Conservation (phyloP, 2,797 vertebrate species). For the Lithobates pipiens region DNA sequence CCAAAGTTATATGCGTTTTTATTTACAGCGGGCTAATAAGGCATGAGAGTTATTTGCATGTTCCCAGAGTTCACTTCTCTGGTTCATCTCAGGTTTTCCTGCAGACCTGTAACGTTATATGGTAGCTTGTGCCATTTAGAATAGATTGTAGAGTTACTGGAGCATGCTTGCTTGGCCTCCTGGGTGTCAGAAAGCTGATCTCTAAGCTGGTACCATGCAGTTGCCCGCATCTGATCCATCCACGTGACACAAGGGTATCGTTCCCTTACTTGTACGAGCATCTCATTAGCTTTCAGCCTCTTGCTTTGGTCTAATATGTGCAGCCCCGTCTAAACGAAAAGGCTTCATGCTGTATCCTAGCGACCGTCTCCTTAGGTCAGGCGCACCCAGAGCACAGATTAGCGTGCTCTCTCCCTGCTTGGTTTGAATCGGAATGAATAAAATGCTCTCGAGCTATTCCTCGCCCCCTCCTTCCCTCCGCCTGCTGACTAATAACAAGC, state of each 20-base stretch:
- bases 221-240: conserved; percentile 55
- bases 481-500: conserved; percentile 66
- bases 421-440: conserved; percentile 70
- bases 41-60: background rate
- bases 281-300: conserved; percentile 74
- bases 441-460: conserved; percentile 37
- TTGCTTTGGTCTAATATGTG: conserved; percentile 71
- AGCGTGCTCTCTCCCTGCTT: conserved; percentile 73
- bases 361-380: conserved; percentile 76
- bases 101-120: conserved; percentile 17
- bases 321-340: conserved; percentile 72
- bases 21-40: no score
- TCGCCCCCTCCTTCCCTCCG: conserved; percentile 59
- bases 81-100: background rate
- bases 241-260: conserved; percentile 60
- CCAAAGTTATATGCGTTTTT: no score
- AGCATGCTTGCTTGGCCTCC: conserved; percentile 34
- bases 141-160: conserved; percentile 29
- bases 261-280: conserved; percentile 68
- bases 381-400: conserved; percentile 72
- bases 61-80: background rate
- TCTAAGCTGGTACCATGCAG: conserved; percentile 23
- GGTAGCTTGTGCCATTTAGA: conserved; percentile 18
- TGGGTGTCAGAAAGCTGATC: conserved; percentile 46
- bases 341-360: conserved; percentile 85